phyloP scores from a whole-genome alignment of 1,140 invertebrate species.

The Caerostris extrusa region DNA sequence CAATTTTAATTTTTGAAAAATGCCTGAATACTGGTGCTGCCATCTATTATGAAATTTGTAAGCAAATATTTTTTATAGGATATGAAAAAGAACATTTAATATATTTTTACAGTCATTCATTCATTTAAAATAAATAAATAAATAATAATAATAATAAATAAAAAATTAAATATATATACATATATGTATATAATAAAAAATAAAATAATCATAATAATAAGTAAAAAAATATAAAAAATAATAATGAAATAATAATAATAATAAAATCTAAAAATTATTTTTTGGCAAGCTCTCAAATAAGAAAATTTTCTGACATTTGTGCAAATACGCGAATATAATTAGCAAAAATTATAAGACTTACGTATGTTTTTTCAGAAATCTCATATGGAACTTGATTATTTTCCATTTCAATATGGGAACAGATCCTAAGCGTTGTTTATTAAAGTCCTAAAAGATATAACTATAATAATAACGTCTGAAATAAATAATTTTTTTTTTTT shows the following conservation, averaged over 20 bases:
- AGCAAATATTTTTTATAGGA: too few species aligned
- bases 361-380: neutral
- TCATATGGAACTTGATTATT: neutral
- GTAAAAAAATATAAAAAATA: neutral
- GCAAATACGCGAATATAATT: neutral
- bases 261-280: neutral
- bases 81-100: too few species aligned
- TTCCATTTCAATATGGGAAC: neutral
- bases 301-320: neutral
- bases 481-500: too few species aligned
- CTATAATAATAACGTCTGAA: too few species aligned
- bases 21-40: too few species aligned
- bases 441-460: neutral
- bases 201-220: neutral
- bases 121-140: too few species aligned
- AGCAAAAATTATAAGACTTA: neutral
- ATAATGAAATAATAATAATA: neutral
- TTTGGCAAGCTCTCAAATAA: neutral
- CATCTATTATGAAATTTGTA: too few species aligned
- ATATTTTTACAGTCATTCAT: too few species aligned
- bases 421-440: neutral
- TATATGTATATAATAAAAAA: too few species aligned
- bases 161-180: too few species aligned
- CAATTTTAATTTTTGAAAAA: too few species aligned
- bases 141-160: too few species aligned